Conservation (phyloP, 37 sponge, comb jelly and placozoan species). For the Spongilla lacustris region DNA sequence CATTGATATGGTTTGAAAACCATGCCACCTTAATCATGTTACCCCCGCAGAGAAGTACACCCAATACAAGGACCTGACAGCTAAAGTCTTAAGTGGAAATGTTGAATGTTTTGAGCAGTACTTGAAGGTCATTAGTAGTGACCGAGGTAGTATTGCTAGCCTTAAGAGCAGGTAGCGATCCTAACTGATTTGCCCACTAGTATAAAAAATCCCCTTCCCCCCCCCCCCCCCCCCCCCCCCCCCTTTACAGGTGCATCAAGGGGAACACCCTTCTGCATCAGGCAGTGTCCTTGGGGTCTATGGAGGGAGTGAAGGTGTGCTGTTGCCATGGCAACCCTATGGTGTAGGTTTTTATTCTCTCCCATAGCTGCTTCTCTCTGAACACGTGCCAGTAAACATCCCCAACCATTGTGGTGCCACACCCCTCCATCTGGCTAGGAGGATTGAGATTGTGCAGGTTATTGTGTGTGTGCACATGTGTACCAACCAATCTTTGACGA, state of each 20-base stretch:
- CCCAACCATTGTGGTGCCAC: constrained; percentile 41
- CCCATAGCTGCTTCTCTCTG: constrained; percentile 28
- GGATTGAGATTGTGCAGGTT: constrained; percentile 28
- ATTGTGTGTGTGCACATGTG: constrained; percentile 18
- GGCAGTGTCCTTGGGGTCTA: constrained; percentile 50
- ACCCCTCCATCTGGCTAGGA: constrained; percentile 51
- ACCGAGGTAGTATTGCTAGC: constrained; percentile 53
- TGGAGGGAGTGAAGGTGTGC: constrained; percentile 49
- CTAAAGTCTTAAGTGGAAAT: constrained; percentile 14
- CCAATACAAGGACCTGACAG: constrained; percentile 13
- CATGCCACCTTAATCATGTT: too few relatives aligned
- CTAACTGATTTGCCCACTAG: too few relatives aligned
- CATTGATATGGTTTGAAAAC: too few relatives aligned
- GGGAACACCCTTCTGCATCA: constrained; percentile 71
- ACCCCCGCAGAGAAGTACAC: constrained; percentile 23
- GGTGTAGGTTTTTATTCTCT: not conserved
- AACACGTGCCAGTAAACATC: constrained; percentile 35
- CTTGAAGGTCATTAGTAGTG: constrained; percentile 37
- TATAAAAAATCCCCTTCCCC: too few relatives aligned
- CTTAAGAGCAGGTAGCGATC: constrained; percentile 56
- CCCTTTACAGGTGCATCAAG: constrained; percentile 37
- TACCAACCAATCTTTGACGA: too few relatives aligned
- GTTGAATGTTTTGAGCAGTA: constrained; percentile 9
- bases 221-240: not conserved
- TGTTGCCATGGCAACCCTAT: not conserved